Evolutionary conservation across 2,113 vertebrate species (phyloP).

Genomic region (Chloebia gouldiae): DNA sequence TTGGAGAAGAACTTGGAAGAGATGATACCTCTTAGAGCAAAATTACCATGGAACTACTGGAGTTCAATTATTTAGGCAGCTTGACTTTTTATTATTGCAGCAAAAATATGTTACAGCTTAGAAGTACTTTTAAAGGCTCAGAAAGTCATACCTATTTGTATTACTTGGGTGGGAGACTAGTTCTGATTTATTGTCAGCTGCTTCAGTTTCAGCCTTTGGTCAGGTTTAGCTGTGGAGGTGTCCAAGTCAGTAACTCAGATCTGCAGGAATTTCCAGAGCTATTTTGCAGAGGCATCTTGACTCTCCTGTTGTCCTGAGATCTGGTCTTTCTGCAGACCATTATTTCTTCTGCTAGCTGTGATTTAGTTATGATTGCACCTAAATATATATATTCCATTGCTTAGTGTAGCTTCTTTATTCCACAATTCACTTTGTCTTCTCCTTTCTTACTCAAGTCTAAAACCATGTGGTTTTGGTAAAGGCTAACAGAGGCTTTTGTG

Average conservation of each 20-base stretch:
- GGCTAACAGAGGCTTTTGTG: background rate
- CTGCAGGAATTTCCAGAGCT: background rate
- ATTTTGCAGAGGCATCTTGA: background rate
- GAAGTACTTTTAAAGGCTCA: background rate
- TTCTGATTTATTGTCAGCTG: background rate
- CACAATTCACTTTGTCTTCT: background rate
- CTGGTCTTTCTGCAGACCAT: background rate
- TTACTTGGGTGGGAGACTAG: background rate
- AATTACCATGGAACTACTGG: background rate
- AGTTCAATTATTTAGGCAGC: background rate
- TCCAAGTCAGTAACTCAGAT: background rate
- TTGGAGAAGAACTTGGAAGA: background rate
- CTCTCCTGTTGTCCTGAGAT: background rate
- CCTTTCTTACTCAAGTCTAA: background rate
- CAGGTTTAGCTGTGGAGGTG: background rate
- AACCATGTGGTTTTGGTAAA: background rate
- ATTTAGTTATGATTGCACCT: background rate
- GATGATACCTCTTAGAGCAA: background rate
- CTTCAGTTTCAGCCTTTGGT: background rate
- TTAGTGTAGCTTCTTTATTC: background rate
- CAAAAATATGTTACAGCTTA: background rate
- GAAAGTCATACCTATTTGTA: background rate
- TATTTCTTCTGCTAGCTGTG: background rate
- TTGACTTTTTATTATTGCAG: constrained; percentile 4
- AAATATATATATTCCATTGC: background rate